phyloP scores from a whole-genome alignment of 2,113 vertebrate genomes.

The Mustela lutreola region DNA sequence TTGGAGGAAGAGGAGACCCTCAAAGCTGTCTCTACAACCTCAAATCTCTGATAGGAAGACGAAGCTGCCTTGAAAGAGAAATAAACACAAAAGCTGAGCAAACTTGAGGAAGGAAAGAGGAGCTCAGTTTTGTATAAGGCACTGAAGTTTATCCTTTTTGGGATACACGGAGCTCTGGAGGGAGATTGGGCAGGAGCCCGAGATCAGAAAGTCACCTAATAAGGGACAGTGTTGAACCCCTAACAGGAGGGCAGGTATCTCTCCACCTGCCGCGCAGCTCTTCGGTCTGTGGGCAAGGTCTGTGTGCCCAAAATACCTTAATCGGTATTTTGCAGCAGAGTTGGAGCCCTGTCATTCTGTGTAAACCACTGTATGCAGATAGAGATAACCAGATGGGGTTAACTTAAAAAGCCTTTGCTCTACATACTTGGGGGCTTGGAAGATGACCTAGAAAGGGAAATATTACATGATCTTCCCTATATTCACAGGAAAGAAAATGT shows the following conservation, averaged over 20 bases:
- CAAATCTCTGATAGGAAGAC: background rate
- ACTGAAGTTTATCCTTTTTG: background rate
- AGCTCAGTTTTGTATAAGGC: background rate
- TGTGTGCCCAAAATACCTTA: background rate
- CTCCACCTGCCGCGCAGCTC: too few species aligned
- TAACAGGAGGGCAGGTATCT: background rate
- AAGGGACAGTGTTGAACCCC: background rate
- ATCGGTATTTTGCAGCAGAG: background rate
- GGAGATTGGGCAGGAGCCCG: background rate
- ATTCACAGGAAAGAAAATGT: background rate
- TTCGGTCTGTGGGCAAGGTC: background rate
- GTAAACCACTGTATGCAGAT: background rate
- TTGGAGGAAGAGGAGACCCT: background rate
- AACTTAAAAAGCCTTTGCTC: background rate
- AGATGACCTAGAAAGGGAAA: background rate
- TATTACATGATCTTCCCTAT: background rate
- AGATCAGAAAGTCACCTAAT: background rate
- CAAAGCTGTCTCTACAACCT: background rate
- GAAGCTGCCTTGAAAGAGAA: background rate
- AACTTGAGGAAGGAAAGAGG: background rate
- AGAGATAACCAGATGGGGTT: background rate
- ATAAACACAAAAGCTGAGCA: background rate
- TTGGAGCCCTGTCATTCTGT: background rate
- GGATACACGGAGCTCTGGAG: background rate
- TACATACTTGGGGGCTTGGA: background rate